Evolutionary conservation across 2,888 invertebrate genomes (phyloP).

Genomic region (Bellardia pandia): DNA sequence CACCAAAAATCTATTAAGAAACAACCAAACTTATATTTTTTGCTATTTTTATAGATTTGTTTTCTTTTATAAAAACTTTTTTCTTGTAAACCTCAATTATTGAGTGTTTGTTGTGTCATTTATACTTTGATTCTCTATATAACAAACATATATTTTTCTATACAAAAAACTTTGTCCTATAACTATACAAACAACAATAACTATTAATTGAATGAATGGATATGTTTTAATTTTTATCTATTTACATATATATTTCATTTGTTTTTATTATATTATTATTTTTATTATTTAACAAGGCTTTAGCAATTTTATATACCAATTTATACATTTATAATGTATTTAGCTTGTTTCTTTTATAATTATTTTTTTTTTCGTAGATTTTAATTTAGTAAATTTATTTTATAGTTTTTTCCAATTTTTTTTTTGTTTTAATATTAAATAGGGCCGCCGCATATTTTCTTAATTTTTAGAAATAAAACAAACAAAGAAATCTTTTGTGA

Average conservation of each 20-base stretch:
- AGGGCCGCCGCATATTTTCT: conserved; percentile 33
- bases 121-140: conserved; percentile 27
- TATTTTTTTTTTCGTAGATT: conserved; percentile 59
- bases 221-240: conserved; percentile 31
- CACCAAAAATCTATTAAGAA: conserved; percentile 68
- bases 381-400: conserved; percentile 72
- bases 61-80: conserved; percentile 26
- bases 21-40: conserved; percentile 45
- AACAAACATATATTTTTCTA: conserved; percentile 30
- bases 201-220: conserved; percentile 42
- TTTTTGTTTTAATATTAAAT: conserved; percentile 42
- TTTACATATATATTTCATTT: conserved; percentile 10
- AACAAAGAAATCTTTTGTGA: conserved; percentile 26
- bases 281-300: conserved; percentile 57
- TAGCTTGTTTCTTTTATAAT: conserved; percentile 63
- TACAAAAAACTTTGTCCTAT: conserved; percentile 9
- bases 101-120: conserved; percentile 4
- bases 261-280: conserved; percentile 31
- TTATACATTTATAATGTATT: conserved; percentile 70
- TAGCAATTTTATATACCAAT: conserved; percentile 65
- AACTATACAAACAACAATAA: conserved; percentile 1
- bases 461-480: conserved; percentile 1
- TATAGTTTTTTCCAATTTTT: conserved; percentile 45
- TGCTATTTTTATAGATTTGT: conserved; percentile 44
- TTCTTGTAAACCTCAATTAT: conserved; percentile 9